Evolutionary conservation across 2,113 vertebrate species (phyloP).

Genomic region (Rhabdornis inornatus): DNA sequence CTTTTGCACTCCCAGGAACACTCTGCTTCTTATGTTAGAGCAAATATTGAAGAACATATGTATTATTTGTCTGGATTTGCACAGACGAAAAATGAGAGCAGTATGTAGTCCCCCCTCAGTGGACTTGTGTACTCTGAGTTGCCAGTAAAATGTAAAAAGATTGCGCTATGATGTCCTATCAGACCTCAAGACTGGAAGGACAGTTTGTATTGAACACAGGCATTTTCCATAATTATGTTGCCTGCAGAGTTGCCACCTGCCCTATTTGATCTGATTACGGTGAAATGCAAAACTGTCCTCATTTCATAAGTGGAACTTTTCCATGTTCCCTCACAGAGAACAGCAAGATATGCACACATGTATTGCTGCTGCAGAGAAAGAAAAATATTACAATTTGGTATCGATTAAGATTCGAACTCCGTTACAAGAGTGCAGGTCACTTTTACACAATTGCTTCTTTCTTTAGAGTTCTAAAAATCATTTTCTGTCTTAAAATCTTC

Average conservation of each 20-base stretch:
- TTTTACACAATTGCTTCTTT: not conserved
- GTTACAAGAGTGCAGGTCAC: not conserved
- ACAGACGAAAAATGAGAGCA: not conserved
- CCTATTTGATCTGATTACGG: constrained; percentile 74
- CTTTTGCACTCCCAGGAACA: not conserved
- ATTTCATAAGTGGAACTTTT: constrained; percentile 48
- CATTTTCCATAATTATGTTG: constrained; percentile 74
- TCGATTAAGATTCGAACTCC: not conserved
- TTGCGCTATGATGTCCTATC: constrained; percentile 39
- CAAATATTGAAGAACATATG: not conserved
- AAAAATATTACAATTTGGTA: not conserved
- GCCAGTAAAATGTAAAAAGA: constrained; percentile 18
- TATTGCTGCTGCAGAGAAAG: not conserved
- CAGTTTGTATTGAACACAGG: constrained; percentile 41
- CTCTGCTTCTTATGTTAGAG: not conserved
- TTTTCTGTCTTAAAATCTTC: not conserved
- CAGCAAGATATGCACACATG: not conserved
- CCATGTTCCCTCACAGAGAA: constrained; percentile 15
- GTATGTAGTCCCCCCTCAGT: not conserved
- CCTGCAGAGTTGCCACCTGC: constrained; percentile 76
- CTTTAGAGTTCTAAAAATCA: not conserved
- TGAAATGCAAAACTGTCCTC: constrained; percentile 69
- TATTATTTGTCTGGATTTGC: constrained; percentile 13
- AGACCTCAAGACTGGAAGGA: constrained; percentile 53
- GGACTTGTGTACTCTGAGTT: constrained; percentile 14